Evolutionary conservation across 2,888 invertebrate genomes (phyloP).

Genomic region (Agrotis ipsilon): DNA sequence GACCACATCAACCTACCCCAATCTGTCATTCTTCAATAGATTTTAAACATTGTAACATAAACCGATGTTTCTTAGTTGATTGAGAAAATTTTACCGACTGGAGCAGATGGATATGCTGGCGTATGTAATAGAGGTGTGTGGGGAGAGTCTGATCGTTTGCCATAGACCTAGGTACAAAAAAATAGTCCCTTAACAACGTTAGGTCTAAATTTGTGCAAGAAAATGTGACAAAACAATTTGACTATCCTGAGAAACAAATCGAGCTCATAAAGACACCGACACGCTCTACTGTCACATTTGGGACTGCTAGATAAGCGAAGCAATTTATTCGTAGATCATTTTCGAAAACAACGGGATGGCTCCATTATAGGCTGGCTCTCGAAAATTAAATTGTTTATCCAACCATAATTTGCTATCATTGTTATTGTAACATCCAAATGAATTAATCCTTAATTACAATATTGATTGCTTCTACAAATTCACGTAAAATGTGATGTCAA

Average conservation of each 20-base stretch:
- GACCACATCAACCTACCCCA: no score
- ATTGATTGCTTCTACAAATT: background rate
- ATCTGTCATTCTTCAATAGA: no score
- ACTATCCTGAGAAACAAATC: background rate
- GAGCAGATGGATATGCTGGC: no score
- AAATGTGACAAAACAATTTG: background rate
- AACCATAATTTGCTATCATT: background rate
- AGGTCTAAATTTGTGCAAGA: background rate
- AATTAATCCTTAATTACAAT: conserved; percentile 1
- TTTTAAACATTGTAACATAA: no score
- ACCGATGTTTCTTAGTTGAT: no score
- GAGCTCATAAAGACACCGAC: background rate
- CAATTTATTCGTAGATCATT: background rate
- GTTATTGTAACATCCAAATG: conserved; percentile 6
- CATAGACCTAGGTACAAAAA: background rate
- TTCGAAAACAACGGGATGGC: background rate
- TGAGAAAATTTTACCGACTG: no score
- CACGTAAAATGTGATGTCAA: background rate
- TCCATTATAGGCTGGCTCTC: background rate
- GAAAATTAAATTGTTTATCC: background rate
- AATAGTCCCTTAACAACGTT: background rate
- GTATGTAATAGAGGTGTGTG: background rate
- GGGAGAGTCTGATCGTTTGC: background rate
- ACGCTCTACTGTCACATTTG: background rate
- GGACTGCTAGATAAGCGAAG: background rate